phyloP scores from a whole-genome alignment of 2,888 invertebrate genomes.

The Drosophila anceps region DNA sequence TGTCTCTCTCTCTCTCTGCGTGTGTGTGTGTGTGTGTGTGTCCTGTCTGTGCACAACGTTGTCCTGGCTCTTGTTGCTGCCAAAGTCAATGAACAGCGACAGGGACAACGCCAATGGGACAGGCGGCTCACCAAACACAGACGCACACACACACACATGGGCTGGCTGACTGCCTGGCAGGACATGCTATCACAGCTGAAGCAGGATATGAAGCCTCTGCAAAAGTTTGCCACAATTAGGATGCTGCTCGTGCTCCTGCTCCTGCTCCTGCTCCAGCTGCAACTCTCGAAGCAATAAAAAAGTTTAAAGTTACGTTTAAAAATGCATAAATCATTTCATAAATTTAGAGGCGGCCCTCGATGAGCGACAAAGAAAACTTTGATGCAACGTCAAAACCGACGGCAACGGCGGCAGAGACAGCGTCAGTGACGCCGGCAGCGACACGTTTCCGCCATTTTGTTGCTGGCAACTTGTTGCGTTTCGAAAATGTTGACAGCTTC shows the following conservation, averaged over 20 bases:
- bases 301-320: conserved; percentile 77
- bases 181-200: conserved; percentile 36
- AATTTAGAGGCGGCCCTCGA: conserved; percentile 54
- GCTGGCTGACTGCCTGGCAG: conserved; percentile 6
- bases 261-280: conserved; percentile 22
- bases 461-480: conserved; percentile 71
- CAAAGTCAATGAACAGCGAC: conserved; percentile 77
- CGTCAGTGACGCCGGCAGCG: conserved; percentile 37
- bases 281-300: conserved; percentile 74
- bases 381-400: conserved; percentile 37
- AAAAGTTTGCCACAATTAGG: conserved; percentile 78
- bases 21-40: conserved; percentile 41
- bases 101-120: conserved; percentile 56
- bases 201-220: conserved; percentile 74
- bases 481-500: conserved; percentile 64
- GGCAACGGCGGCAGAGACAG: conserved; percentile 4
- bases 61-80: conserved; percentile 55
- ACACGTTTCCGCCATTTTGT: conserved; percentile 80
- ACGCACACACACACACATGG: conserved; percentile 14
- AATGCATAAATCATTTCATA: conserved; percentile 76
- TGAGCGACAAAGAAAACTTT: conserved; percentile 37
- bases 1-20: too few species aligned
- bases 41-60: conserved; percentile 45
- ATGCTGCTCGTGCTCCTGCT: conserved; percentile 40
- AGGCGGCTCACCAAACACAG: conserved; percentile 55